A percentile compares a stretch with the other conserved stretches of the same genome.
Conservation (phyloP, 2,888 invertebrate genomes). For the Acronicta aceris region DNA sequence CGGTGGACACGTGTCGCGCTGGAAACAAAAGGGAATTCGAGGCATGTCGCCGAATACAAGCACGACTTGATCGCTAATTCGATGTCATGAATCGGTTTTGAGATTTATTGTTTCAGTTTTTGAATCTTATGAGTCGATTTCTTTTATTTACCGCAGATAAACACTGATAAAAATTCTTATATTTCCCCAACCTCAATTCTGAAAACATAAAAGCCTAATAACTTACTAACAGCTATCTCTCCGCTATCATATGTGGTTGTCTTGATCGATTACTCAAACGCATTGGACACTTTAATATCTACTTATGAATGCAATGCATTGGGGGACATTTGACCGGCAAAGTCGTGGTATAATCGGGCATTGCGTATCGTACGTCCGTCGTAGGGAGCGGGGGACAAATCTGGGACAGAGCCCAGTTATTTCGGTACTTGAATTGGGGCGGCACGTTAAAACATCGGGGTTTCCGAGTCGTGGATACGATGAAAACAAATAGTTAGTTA, state of each 20-base stretch:
- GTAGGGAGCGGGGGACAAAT: conserved; percentile 71
- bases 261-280: conserved; percentile 45
- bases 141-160: not conserved
- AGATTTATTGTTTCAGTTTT: conserved; percentile 28
- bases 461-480: conserved; percentile 72
- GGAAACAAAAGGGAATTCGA: conserved; percentile 60
- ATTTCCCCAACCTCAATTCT: conserved; percentile 8
- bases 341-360: conserved; percentile 54
- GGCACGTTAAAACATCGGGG: conserved; percentile 83
- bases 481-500: conserved; percentile 79
- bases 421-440: conserved; percentile 84
- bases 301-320: conserved; percentile 45
- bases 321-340: conserved; percentile 41
- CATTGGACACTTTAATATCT: conserved; percentile 42
- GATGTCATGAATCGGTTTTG: conserved; percentile 25
- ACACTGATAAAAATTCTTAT: not conserved
- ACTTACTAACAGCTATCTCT: conserved; percentile 42
- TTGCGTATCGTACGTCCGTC: conserved; percentile 64
- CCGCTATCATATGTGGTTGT: conserved; percentile 31
- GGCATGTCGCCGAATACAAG: conserved; percentile 49
- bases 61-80: conserved; percentile 39
- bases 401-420: conserved; percentile 82
- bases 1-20: conserved; percentile 66
- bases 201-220: conserved; percentile 38
- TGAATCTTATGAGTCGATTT: conserved; percentile 7